Evolutionary conservation across 37 sponge, comb jelly and placozoan species (phyloP), one percentile per base, ranked within the genome.

Genomic region (Diacarnus erythraeanus): DNA sequence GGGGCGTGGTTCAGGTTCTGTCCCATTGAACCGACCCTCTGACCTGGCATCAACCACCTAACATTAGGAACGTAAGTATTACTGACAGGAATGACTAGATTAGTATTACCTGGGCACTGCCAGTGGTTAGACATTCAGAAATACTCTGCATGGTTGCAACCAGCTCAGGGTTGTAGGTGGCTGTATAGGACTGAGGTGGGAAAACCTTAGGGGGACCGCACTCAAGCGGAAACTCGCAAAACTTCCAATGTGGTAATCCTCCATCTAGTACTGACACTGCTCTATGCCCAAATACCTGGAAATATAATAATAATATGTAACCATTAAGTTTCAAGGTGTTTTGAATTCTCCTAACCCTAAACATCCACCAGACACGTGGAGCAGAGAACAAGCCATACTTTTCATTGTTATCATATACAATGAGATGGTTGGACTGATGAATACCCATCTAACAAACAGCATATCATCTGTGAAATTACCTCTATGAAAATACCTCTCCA

Each of bases 291-390:
- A 94, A 85, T 44, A 78, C 80, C 75, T 86, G 58, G 20, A 60
- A 20, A 60, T 25, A 60, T 25, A 17, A 8, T 8, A 34, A 34
- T 34, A 68, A 47, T 47, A 12, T 15, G 51, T 47, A 12, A 47
- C n/a, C n/a, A n/a, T 15, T 47, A 12, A 47, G 21, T 69, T 5
- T 17, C 38, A 8, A 30, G 12, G 69, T 69, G 38, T 8, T 20
- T 31, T 3, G 38, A 56, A 20, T 8, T 21, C 6, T 5, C n/a
- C 87, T 82, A 38, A 91, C 92, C 72, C 79, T 86, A 65, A 94
- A 87, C 88, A 86, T 81, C 88, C 87, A 90, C 94, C 94, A 94
- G 31, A 81, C 78, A 27, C 94, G 76, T 29, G 91, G 77, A 29
- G 91, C 71, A 17, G 94, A 87, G 72, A 94, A 89, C 61, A 90